Evolutionary conservation across 1,140 invertebrate species (phyloP).

Genomic region (Macrocentrus cingulum): DNA sequence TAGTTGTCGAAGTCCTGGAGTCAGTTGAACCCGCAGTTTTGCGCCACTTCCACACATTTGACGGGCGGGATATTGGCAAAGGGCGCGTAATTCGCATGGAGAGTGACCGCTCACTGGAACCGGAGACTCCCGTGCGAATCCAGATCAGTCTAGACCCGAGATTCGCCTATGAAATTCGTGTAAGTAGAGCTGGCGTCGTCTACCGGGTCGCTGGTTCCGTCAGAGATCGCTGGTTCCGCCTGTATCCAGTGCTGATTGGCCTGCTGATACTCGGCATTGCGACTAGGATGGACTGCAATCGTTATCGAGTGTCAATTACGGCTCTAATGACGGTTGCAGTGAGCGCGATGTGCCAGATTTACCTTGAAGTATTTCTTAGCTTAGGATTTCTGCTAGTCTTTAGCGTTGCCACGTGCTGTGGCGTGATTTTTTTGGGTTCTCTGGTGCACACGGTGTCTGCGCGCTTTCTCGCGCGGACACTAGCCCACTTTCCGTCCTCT

Average conservation of each 20-base stretch:
- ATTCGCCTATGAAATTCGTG: conserved; percentile 61
- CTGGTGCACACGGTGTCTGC: conserved; percentile 61
- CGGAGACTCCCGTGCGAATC: conserved; percentile 37
- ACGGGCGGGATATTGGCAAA: conserved; percentile 52
- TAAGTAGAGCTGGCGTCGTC: conserved; percentile 39
- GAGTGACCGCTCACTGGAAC: background rate
- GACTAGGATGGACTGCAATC: conserved; percentile 41
- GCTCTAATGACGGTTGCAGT: conserved; percentile 38
- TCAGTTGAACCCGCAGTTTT: conserved; percentile 62
- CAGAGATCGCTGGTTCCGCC: conserved; percentile 48
- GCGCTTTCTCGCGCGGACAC: conserved; percentile 59
- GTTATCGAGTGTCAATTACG: conserved; percentile 28
- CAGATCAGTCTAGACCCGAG: conserved; percentile 62
- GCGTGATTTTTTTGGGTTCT: conserved; percentile 62
- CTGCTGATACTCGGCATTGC: conserved; percentile 46
- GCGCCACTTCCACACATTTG: conserved; percentile 44
- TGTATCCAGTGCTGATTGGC: conserved; percentile 47
- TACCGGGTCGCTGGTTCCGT: conserved; percentile 46
- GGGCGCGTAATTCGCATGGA: background rate
- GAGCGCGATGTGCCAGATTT: conserved; percentile 33
- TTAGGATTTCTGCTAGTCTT: conserved; percentile 58
- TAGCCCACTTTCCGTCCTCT: conserved; percentile 54
- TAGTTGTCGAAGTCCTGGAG: conserved; percentile 68
- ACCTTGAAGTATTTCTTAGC: conserved; percentile 50
- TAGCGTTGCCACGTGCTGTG: conserved; percentile 52